phyloP scores from a whole-genome alignment of 2,797 vertebrate species.

The Coilia nasus region DNA sequence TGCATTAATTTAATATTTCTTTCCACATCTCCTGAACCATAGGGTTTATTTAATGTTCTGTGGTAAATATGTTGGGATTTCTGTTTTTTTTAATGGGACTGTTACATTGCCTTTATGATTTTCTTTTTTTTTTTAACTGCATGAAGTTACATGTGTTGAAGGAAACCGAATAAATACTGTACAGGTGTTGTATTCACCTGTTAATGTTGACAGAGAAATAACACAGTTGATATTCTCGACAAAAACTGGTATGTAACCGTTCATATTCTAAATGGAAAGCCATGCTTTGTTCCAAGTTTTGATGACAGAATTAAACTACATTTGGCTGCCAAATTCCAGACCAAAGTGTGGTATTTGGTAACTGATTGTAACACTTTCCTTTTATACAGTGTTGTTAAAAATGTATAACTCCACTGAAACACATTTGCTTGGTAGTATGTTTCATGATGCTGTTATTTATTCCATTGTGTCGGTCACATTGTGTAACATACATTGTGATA shows the following conservation, averaged over 20 bases:
- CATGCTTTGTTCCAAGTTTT: background rate
- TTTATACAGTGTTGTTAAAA: background rate
- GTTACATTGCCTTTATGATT: conserved; percentile 16
- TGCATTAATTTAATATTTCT: background rate
- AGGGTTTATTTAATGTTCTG: background rate
- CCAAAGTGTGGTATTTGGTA: background rate
- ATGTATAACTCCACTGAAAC: background rate
- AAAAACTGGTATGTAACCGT: background rate
- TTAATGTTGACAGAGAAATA: background rate
- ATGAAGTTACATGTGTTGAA: background rate
- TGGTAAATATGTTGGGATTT: background rate
- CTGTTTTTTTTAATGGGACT: background rate
- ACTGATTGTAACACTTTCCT: background rate
- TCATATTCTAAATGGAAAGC: background rate
- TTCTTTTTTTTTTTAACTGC: background rate
- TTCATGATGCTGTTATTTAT: conserved; percentile 64
- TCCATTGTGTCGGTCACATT: conserved; percentile 58
- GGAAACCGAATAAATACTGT: too few relatives aligned
- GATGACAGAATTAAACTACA: background rate
- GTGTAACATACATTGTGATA: conserved; percentile 55
- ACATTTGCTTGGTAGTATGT: conserved; percentile 49
- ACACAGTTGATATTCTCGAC: background rate
- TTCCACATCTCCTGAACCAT: background rate
- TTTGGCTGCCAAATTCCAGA: background rate
- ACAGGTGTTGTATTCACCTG: background rate